Evolutionary conservation across 2,888 invertebrate genomes (phyloP).

Genomic region (Caprella mutica): DNA sequence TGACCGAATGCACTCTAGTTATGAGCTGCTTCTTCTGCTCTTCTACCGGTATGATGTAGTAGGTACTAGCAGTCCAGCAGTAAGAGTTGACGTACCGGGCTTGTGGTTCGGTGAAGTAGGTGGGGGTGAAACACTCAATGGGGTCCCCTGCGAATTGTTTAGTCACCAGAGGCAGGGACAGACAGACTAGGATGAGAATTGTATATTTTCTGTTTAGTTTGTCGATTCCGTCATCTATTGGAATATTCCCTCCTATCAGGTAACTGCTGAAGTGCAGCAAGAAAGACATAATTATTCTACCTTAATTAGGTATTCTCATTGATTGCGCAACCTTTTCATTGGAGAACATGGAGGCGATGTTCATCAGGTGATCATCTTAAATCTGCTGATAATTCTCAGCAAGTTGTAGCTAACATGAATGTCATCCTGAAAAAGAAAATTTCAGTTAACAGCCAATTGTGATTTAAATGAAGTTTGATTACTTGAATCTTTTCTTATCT

Average conservation of each 20-base stretch:
- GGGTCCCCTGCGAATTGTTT: slow-evolving; percentile 45
- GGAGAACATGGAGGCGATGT: too few relatives aligned
- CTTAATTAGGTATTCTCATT: too few relatives aligned
- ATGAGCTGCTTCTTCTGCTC: slow-evolving; percentile 19
- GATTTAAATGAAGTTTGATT: too few relatives aligned
- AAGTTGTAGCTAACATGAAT: too few relatives aligned
- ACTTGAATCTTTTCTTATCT: too few relatives aligned
- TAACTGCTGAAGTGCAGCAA: slow-evolving; percentile 37
- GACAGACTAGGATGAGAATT: slow-evolving; percentile 41
- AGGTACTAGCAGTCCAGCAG: slow-evolving; percentile 41
- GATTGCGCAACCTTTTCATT: too few relatives aligned
- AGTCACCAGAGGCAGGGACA: slow-evolving; percentile 42
- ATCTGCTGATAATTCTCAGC: too few relatives aligned
- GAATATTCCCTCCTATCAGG: slow-evolving; percentile 38
- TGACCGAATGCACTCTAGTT: slow-evolving; percentile 28
- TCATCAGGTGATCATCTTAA: too few relatives aligned
- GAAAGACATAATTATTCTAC: slow-evolving; percentile 33
- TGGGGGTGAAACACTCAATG: slow-evolving; percentile 43
- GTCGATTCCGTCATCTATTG: slow-evolving; percentile 42
- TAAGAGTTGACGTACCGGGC: slow-evolving; percentile 39
- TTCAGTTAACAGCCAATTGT: too few relatives aligned
- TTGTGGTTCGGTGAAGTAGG: slow-evolving; percentile 39
- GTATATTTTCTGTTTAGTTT: slow-evolving; percentile 43
- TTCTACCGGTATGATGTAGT: slow-evolving; percentile 37
- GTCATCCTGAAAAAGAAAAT: too few relatives aligned